phyloP scores from a whole-genome alignment of 2,888 invertebrate species.

The Nebria brevicollis region DNA sequence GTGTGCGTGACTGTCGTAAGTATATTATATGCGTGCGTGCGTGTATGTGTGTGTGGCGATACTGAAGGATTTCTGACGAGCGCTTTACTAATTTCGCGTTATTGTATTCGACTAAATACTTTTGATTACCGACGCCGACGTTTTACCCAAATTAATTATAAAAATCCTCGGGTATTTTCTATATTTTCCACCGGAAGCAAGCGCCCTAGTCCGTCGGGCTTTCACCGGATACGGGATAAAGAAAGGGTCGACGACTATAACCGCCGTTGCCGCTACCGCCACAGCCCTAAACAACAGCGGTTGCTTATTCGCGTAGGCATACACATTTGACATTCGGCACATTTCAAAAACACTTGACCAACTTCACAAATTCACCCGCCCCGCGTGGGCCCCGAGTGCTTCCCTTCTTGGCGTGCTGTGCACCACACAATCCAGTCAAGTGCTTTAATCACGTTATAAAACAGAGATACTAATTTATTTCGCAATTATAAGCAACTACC shows the following conservation, averaged over 20 bases:
- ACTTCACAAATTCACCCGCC: too few species aligned
- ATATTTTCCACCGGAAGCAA: conserved; percentile 27
- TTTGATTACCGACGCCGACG: conserved; percentile 26
- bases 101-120: conserved; percentile 33
- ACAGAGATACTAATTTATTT: background rate
- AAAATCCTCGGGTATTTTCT: conserved; percentile 31
- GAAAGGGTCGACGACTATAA: background rate
- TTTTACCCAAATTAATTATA: conserved; percentile 34
- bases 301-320: too few species aligned
- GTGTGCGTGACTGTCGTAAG: background rate
- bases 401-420: background rate
- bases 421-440: background rate
- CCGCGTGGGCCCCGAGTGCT: background rate
- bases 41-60: background rate
- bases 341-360: too few species aligned
- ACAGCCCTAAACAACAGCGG: conserved; percentile 23
- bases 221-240: background rate
- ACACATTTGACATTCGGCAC: too few species aligned
- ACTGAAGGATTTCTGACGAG: conserved; percentile 5
- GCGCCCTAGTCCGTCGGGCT: conserved; percentile 6
- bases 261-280: conserved; percentile 17
- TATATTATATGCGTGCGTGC: background rate
- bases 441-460: background rate
- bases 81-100: conserved; percentile 31
- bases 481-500: background rate